Evolutionary conservation across 1,140 invertebrate genomes (phyloP).

Genomic region (Atta texana): DNA sequence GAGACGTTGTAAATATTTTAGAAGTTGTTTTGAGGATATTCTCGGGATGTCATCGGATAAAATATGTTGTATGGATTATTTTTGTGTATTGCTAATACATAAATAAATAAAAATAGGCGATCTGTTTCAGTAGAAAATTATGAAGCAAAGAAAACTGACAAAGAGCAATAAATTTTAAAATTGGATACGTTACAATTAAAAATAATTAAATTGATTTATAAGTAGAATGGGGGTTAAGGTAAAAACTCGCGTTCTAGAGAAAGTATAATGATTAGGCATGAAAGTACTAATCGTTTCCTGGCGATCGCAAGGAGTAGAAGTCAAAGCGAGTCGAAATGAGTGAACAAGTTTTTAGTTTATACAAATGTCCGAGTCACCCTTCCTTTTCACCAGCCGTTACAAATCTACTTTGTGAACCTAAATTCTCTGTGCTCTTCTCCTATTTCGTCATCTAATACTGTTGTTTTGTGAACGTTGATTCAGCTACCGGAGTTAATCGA

Average conservation of each 20-base stretch:
- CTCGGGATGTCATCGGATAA: no score
- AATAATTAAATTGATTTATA: conserved; percentile 13
- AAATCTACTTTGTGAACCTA: conserved; percentile 24
- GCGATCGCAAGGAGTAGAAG: conserved; percentile 1
- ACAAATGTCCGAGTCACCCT: conserved; percentile 17
- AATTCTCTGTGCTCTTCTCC: conserved; percentile 8
- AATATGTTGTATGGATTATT: neutral
- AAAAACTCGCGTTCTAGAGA: conserved; percentile 11
- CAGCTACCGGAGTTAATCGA: neutral
- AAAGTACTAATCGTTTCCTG: conserved; percentile 33
- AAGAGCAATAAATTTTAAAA: neutral
- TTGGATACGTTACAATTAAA: neutral
- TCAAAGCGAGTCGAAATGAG: conserved; percentile 26
- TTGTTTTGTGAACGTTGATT: conserved; percentile 6
- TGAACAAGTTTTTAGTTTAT: conserved; percentile 24
- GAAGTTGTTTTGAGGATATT: no score
- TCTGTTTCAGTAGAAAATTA: neutral
- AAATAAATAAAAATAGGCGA: neutral
- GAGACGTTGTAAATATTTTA: no score
- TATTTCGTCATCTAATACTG: conserved; percentile 30
- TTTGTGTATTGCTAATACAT: neutral
- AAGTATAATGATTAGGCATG: conserved; percentile 27
- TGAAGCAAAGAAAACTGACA: neutral
- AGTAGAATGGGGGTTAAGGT: neutral
- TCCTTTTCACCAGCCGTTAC: conserved; percentile 13